These are phyloP conservation scores for Rallus crepitans DNA, from an alignment of 2,797 vertebrate genomes.

Conservation along the genomic window DNA sequence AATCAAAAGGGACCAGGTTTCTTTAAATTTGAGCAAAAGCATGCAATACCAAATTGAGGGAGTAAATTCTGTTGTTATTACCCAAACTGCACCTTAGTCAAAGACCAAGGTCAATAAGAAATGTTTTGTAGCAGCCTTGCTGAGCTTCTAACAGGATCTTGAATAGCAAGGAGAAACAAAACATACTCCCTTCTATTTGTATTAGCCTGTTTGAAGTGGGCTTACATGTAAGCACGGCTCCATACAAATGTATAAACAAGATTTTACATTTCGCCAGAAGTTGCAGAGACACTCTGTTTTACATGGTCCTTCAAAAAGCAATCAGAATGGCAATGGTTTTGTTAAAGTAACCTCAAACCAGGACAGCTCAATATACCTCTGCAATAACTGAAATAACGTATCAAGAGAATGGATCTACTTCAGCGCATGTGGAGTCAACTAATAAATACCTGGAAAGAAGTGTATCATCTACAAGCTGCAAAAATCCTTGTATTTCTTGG, in stretches of 20 bases:
- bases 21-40: not conserved
- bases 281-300: not conserved
- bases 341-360: not conserved
- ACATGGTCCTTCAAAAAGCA: not conserved
- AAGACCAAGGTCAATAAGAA: not conserved
- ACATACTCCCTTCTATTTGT: not conserved
- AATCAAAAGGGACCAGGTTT: not conserved
- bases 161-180: not conserved
- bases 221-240: not conserved
- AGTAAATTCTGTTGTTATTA: not conserved
- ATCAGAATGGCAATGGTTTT: not conserved
- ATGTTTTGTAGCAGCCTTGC: not conserved
- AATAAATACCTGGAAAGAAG: constrained; percentile 5
- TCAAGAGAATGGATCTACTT: not conserved
- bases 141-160: not conserved
- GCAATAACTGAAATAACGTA: not conserved
- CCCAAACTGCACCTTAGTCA: not conserved
- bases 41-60: not conserved
- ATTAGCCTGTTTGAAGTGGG: not conserved
- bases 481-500: not conserved
- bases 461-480: not conserved
- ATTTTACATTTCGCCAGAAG: not conserved
- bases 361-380: not conserved
- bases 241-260: not conserved
- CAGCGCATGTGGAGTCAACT: not conserved